Evolutionary conservation across 1,140 invertebrate genomes (phyloP).

Genomic region (Cydia strobilella): DNA sequence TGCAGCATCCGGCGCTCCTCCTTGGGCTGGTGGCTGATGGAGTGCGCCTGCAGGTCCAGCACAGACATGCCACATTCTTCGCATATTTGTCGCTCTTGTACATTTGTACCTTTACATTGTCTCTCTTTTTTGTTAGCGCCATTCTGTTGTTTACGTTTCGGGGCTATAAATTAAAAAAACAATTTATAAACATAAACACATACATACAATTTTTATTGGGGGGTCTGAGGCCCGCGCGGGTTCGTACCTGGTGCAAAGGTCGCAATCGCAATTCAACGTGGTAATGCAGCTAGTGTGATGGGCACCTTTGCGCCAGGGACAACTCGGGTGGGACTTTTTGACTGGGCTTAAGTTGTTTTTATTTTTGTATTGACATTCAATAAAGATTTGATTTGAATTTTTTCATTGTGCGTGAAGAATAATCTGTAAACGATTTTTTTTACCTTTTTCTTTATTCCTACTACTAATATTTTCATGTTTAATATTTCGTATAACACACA

Average conservation of each 20-base stretch:
- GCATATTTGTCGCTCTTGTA: conserved; percentile 48
- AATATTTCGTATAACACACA: conserved; percentile 62
- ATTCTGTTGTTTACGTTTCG: conserved; percentile 19
- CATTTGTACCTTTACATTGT: conserved; percentile 27
- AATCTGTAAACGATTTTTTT: conserved; percentile 8
- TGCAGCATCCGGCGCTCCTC: conserved; percentile 43
- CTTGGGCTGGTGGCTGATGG: conserved; percentile 44
- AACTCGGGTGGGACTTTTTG: too few relatives aligned
- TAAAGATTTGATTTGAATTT: too few relatives aligned
- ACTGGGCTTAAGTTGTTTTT: too few relatives aligned
- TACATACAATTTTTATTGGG: too few relatives aligned
- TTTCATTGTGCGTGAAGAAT: too few relatives aligned
- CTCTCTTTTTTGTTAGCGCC: conserved; percentile 38
- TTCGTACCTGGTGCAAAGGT: too few relatives aligned
- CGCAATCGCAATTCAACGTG: too few relatives aligned
- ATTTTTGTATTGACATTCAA: too few relatives aligned
- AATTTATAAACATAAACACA: too few relatives aligned
- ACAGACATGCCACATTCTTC: conserved; percentile 66
- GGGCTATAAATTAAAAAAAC: not conserved
- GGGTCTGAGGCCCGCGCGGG: too few relatives aligned
- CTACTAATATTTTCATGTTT: conserved; percentile 53
- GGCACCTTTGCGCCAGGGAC: too few relatives aligned
- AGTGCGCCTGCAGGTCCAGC: conserved; percentile 54
- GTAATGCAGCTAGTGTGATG: too few relatives aligned
- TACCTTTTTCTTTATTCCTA: conserved; percentile 54